These are phyloP conservation scores for Diaperis boleti DNA, from an alignment of 2,888 invertebrate species.

Conservation along the genomic window DNA sequence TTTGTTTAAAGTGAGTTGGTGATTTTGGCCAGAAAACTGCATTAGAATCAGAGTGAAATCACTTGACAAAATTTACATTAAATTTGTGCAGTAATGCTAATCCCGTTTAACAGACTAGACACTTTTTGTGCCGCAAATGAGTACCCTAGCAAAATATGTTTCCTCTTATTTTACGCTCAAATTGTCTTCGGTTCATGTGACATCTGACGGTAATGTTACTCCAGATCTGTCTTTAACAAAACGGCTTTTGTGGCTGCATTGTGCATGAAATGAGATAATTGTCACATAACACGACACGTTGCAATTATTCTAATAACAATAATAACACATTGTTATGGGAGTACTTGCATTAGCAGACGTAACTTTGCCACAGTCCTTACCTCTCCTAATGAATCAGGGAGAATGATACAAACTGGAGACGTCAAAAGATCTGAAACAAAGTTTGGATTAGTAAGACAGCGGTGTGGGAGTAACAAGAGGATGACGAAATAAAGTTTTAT, in stretches of 20 bases:
- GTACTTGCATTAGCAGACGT: constrained; percentile 11
- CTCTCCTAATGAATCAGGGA: constrained; percentile 4
- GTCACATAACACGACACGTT: constrained; percentile 14
- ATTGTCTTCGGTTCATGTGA: not conserved
- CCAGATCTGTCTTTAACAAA: not conserved
- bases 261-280: constrained; percentile 3
- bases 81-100: no score
- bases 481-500: no score
- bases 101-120: no score
- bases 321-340: constrained; percentile 11
- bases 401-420: not conserved
- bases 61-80: no score
- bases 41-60: no score
- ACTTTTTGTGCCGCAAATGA: no score
- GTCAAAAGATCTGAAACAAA: not conserved
- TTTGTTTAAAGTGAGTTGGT: no score
- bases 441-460: not conserved
- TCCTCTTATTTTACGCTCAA: no score
- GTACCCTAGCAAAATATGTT: no score
- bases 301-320: constrained; percentile 22
- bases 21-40: no score
- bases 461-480: no score
- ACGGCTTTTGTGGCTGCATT: constrained; percentile 7
- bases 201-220: not conserved
- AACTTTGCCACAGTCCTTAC: constrained; percentile 1